Evolutionary conservation across 2,888 invertebrate species (phyloP).

Genomic region (Bimastos eiseni): DNA sequence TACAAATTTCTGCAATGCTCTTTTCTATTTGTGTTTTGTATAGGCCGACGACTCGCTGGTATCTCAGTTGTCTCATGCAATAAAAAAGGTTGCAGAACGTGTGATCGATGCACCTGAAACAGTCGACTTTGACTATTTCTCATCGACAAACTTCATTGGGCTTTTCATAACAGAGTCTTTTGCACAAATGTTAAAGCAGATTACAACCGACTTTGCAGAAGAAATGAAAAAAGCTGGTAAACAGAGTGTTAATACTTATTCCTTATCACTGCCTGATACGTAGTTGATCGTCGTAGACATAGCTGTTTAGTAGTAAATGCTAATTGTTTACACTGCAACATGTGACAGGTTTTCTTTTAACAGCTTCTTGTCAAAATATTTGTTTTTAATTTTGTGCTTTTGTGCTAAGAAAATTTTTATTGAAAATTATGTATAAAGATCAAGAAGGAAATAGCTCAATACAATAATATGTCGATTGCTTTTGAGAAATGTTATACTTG

Average conservation of each 20-base stretch:
- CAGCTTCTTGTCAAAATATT: not conserved
- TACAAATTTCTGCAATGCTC: no score
- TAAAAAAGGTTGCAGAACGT: slow-evolving; percentile 60
- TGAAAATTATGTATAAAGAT: not conserved
- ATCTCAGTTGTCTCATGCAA: slow-evolving; percentile 49
- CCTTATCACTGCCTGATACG: not conserved
- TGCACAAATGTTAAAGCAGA: slow-evolving; percentile 77
- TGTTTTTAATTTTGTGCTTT: not conserved
- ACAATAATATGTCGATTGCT: not conserved
- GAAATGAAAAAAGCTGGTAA: slow-evolving; percentile 65
- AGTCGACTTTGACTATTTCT: slow-evolving; percentile 75
- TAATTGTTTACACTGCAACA: not conserved
- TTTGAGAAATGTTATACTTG: not conserved
- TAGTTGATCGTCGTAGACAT: not conserved
- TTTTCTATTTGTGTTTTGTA: not conserved
- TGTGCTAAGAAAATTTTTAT: not conserved
- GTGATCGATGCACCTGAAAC: slow-evolving; percentile 31
- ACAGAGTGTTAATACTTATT: slow-evolving; percentile 20
- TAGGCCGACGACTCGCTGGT: slow-evolving; percentile 58
- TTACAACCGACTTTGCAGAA: slow-evolving; percentile 79
- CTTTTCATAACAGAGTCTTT: slow-evolving; percentile 82
- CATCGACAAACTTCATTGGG: slow-evolving; percentile 87
- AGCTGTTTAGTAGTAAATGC: not conserved
- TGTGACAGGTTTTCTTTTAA: not conserved
- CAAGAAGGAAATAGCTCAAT: not conserved